A percentile compares a stretch with the other conserved stretches of the same genome.
Evolutionary conservation across 2,797 vertebrate genomes (phyloP).

Genomic region (Enteromius viviparus): DNA sequence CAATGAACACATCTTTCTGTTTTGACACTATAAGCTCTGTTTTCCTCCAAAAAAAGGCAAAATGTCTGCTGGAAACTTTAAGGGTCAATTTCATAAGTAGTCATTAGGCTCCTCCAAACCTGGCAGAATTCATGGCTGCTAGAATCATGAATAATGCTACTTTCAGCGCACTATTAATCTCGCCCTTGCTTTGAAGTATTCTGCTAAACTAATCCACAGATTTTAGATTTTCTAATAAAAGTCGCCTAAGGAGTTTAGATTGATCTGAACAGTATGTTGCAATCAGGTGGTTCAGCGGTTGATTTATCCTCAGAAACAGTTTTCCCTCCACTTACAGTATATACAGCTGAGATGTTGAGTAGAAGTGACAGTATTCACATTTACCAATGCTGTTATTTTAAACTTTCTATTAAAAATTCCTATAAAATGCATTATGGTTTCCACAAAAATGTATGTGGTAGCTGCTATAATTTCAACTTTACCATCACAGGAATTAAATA

Average conservation of each 20-base stretch:
- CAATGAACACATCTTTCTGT: not conserved
- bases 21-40: not conserved
- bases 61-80: not conserved
- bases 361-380: not conserved
- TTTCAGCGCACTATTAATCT: conserved; percentile 4
- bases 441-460: not conserved
- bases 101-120: not conserved
- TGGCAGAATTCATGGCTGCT: not conserved
- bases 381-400: not conserved
- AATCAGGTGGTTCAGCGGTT: not conserved
- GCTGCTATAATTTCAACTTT: not conserved
- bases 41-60: not conserved
- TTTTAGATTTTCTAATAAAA: not conserved
- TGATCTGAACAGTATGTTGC: not conserved
- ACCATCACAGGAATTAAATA: not conserved
- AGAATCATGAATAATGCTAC: not conserved
- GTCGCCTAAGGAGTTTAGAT: not conserved
- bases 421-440: not conserved
- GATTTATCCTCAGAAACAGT: not conserved
- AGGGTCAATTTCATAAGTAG: conserved; percentile 11
- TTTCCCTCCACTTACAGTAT: not conserved
- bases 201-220: conserved; percentile 1
- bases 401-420: not conserved
- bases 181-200: conserved; percentile 7
- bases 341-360: not conserved